Evolutionary conservation across 2,113 vertebrate genomes (phyloP).

Genomic region (Pomatorhinus ruficollis): DNA sequence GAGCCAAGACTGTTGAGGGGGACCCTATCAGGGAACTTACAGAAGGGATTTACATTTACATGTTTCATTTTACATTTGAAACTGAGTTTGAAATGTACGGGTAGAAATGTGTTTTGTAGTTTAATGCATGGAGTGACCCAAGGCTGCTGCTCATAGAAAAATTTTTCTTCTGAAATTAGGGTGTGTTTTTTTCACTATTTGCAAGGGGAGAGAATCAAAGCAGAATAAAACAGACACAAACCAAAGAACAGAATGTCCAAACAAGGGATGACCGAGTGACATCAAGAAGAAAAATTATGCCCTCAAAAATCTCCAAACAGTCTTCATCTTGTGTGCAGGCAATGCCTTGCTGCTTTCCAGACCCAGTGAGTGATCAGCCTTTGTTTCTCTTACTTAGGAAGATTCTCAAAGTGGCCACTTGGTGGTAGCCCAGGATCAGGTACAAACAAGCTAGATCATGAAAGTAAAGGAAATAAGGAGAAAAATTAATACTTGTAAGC

Average conservation of each 20-base stretch:
- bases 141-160: neutral
- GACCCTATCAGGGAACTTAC: neutral
- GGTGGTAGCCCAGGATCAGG: conserved; percentile 30
- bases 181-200: neutral
- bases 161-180: neutral
- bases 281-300: neutral
- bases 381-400: neutral
- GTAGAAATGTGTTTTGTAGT: neutral
- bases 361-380: neutral
- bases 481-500: neutral
- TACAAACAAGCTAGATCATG: neutral
- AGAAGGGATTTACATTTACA: neutral
- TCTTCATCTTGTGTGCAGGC: neutral
- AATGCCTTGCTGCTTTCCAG: neutral
- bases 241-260: neutral
- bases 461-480: neutral
- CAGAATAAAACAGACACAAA: neutral
- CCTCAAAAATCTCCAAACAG: neutral
- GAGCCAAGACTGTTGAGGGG: too few relatives aligned
- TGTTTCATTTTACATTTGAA: too few relatives aligned
- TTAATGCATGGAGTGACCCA: neutral
- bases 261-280: neutral
- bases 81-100: neutral
- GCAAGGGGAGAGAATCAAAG: neutral
- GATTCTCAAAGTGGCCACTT: conserved; percentile 24